A percentile compares a stretch with the other conserved stretches of the same genome.
Conservation (phyloP, 2,797 vertebrate species). For the Aphelocoma californica region DNA sequence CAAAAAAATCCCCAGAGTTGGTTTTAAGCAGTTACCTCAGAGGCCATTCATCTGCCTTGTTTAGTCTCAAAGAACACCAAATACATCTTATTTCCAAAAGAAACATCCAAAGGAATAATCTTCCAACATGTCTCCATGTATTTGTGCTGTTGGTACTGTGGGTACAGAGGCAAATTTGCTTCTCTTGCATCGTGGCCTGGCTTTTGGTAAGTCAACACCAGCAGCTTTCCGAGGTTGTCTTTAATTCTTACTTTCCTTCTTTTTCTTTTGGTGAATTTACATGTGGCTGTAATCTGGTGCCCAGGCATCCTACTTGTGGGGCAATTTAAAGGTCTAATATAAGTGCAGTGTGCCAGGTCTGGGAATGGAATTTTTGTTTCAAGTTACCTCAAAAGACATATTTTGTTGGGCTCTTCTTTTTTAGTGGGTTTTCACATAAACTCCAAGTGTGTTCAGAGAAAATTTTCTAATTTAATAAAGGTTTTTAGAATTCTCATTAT, state of each 20-base stretch:
- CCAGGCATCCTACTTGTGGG: neutral
- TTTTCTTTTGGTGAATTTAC: neutral
- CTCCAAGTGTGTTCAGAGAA: neutral
- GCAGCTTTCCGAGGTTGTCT: neutral
- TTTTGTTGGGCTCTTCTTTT: neutral
- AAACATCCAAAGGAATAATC: neutral
- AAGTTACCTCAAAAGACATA: neutral
- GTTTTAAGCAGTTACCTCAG: neutral
- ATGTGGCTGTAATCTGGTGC: neutral
- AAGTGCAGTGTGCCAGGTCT: neutral
- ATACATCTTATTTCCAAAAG: neutral
- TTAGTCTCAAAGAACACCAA: neutral
- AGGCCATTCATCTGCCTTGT: neutral
- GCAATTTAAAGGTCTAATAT: neutral
- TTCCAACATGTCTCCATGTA: neutral
- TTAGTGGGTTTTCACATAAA: neutral
- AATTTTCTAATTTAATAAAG: neutral
- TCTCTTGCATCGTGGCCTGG: neutral
- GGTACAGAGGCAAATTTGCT: neutral
- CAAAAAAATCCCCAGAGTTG: rapidly evolving
- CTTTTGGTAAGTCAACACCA: neutral
- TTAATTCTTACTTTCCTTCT: neutral
- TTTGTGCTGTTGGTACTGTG: neutral
- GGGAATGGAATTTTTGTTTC: neutral
- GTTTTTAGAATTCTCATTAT: neutral